phyloP scores from a whole-genome alignment of 1,140 invertebrate genomes.

The Pachypsylla venusta region DNA sequence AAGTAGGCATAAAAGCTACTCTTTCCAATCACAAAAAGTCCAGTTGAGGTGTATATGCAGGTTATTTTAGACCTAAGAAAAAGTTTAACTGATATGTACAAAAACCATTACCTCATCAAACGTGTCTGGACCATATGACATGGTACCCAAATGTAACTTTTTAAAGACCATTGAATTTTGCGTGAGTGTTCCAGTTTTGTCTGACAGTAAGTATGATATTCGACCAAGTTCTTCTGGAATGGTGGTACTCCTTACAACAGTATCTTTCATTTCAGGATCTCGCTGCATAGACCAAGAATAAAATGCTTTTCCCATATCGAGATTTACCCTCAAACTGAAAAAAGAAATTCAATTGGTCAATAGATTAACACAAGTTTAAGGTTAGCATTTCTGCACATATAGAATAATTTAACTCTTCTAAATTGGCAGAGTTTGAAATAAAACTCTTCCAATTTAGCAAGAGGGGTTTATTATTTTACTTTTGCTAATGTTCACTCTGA shows the following conservation, averaged over 20 bases:
- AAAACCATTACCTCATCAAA: slow-evolving; percentile 68
- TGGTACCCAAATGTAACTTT: slow-evolving; percentile 79
- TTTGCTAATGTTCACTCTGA: too few relatives aligned
- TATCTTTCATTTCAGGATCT: slow-evolving; percentile 83
- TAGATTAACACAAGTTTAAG: too few relatives aligned
- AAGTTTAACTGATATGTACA: too few relatives aligned
- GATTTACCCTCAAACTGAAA: slow-evolving; percentile 83
- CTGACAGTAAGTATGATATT: slow-evolving; percentile 87
- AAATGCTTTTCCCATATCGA: slow-evolving; percentile 96
- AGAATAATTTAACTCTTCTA: too few relatives aligned
- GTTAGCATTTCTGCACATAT: too few relatives aligned
- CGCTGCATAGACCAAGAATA: slow-evolving; percentile 94
- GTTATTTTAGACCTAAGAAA: slow-evolving; percentile 4
- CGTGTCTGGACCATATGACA: slow-evolving; percentile 69
- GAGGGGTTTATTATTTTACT: too few relatives aligned
- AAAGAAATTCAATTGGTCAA: too few relatives aligned
- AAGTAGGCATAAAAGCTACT: too few relatives aligned
- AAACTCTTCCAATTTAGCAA: too few relatives aligned
- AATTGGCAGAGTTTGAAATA: too few relatives aligned
- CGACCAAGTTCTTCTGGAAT: slow-evolving; percentile 97
- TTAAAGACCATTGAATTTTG: slow-evolving; percentile 99
- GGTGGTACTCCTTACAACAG: slow-evolving; percentile 94
- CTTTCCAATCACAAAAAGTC: too few relatives aligned
- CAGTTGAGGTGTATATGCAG: too few relatives aligned
- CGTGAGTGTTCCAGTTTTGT: slow-evolving; percentile 97